Conservation (phyloP, 2,888 invertebrate species). For the Epicampocera succincta region DNA sequence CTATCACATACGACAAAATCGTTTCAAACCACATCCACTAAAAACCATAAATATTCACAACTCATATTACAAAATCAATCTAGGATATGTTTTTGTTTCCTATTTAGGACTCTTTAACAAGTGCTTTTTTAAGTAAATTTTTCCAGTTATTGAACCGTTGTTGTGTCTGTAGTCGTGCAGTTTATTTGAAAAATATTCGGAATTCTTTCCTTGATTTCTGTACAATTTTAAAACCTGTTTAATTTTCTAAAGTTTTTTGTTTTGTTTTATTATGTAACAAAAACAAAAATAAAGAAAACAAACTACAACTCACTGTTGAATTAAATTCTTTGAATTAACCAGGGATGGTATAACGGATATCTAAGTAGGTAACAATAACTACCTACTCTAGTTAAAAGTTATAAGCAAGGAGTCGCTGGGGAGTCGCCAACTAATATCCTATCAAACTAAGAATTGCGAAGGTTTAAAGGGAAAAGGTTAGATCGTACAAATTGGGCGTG, state of each 20-base stretch:
- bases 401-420: too few species aligned
- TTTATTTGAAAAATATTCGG: constrained; percentile 45
- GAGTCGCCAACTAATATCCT: too few species aligned
- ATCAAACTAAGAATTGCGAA: too few species aligned
- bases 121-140: constrained; percentile 45
- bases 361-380: too few species aligned
- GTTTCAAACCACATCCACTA: not conserved
- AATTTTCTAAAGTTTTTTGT: not conserved
- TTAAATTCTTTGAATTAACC: constrained; percentile 32
- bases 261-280: constrained; percentile 54
- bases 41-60: not conserved
- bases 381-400: too few species aligned
- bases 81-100: constrained; percentile 40
- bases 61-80: constrained; percentile 36
- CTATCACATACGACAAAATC: not conserved
- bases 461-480: too few species aligned
- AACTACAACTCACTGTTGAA: constrained; percentile 35
- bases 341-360: not conserved
- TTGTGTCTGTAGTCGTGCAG: not conserved
- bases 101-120: constrained; percentile 34
- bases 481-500: too few species aligned
- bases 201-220: constrained; percentile 28
- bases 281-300: constrained; percentile 25
- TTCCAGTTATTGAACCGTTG: constrained; percentile 44
- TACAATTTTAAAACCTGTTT: constrained; percentile 54